A percentile compares a stretch with the other conserved stretches of the same genome.
Conservation (phyloP, 2,888 invertebrate genomes). For the Stegophylla sp. region DNA sequence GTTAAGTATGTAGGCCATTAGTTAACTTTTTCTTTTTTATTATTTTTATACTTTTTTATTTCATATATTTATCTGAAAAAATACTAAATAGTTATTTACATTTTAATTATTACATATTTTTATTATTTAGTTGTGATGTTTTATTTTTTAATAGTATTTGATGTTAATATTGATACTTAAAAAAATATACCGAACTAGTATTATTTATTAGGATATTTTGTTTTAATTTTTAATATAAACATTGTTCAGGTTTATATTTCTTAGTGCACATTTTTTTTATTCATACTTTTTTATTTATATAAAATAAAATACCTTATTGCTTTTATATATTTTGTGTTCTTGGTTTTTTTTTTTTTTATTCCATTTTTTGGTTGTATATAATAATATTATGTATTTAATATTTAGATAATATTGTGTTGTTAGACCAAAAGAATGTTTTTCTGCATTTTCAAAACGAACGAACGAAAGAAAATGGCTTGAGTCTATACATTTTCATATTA, state of each 20-base stretch:
- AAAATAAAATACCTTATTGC: slow-evolving; percentile 45
- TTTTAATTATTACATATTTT: slow-evolving; percentile 59
- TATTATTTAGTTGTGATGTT: slow-evolving; percentile 59
- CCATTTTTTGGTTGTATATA: slow-evolving; percentile 47
- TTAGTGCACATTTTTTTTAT: slow-evolving; percentile 59
- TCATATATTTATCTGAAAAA: slow-evolving; percentile 58
- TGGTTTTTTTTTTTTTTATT: slow-evolving; percentile 22
- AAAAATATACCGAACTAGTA: slow-evolving; percentile 59
- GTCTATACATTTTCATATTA: slow-evolving; percentile 44
- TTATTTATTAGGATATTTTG: slow-evolving; percentile 56
- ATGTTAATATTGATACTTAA: slow-evolving; percentile 59
- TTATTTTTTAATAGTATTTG: slow-evolving; percentile 59
- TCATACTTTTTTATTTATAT: slow-evolving; percentile 57
- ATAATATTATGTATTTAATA: slow-evolving; percentile 36
- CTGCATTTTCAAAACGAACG: slow-evolving; percentile 41
- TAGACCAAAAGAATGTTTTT: slow-evolving; percentile 53
- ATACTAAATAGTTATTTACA: slow-evolving; percentile 56
- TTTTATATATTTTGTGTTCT: slow-evolving; percentile 53
- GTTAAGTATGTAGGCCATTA: slow-evolving; percentile 58
- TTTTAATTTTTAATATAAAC: slow-evolving; percentile 56
- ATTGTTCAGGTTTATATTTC: slow-evolving; percentile 58
- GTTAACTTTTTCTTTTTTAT: slow-evolving; percentile 53
- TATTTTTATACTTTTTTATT: slow-evolving; percentile 59
- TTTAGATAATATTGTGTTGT: slow-evolving; percentile 28
- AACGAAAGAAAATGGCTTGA: slow-evolving; percentile 43